Base-by-base conservation (phyloP, 2,888 invertebrate genomes). In the Eristalis pertinax region DNA sequence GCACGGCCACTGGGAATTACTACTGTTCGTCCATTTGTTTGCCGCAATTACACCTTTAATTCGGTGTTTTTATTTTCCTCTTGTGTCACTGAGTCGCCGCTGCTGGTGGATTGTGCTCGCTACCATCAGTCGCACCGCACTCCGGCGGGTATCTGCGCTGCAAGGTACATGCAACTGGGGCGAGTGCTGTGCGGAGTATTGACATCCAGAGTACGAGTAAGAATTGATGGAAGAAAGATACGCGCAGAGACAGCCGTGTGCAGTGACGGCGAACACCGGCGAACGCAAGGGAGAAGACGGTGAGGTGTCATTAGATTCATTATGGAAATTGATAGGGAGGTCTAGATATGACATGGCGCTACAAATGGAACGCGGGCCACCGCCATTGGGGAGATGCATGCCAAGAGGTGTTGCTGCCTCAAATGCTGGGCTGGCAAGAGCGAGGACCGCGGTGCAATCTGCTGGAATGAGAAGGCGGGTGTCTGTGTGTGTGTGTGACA, bases 261-360 rank as follows among this genome's bases (percentile, higher is more conserved):
- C 50, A 50, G 5, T 19, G 50, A 8, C 2, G n/a, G 50, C 2
- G 7, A 8, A 7, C 19, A 8, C 50, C 2, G n/a, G 50, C 2
- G 7, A 8, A 7, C 19, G 2, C 50, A 19, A 19, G 7, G 50
- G 7, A 19, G 19, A 50, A 19, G 50, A 50, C 50, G 19, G 50
- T 19, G 19, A 50, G 65, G 72, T 72, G 79, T 60, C 79, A 79
- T 79, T 79, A 79, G 72, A 65, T 79, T 79, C 65, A 79, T 79
- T 79, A 79, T 72, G 65, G 43, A 79, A 79, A 79, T 72, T 79
- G 79, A 79, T 72, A 79, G 72, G 65, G 65, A 60, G 79, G 60
- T 65, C 70, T 72, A 72, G 79, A 72, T 58, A 65, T 72, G 79
- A 79, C 65, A 72, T 79, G 79, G 79, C 79, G 79, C 79, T 79